Evolutionary conservation across 2,888 invertebrate genomes (phyloP), one percentile per base, ranked within the genome.

Genomic region (Sarcophaga variegata): DNA sequence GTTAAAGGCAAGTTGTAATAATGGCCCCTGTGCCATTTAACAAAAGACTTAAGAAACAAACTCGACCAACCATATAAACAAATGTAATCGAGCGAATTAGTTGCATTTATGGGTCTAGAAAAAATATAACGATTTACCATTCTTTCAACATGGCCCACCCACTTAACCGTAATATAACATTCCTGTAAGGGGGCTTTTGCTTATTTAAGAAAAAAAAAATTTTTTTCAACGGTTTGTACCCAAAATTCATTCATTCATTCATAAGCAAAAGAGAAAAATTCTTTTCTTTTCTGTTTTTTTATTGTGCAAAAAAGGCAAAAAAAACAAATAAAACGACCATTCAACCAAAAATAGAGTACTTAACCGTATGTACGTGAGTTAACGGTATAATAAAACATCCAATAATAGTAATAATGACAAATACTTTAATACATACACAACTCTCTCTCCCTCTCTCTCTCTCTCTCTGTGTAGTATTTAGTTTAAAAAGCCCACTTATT

Each of bases 1-100:
- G 22, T 22, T 22, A 22, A 22, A 22, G 22, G 22, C 22, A 22
- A 22, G 22, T 22, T 22, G 22, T 22, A 22, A 22, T 22, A 22
- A 22, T 22, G 22, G 22, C 22, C 1, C 5, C 27, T 27, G 1
- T 3, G 25, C 37, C n/a, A 14, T 8, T 25, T 25, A 66, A 37
- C 66, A 66, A 66, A 66, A 66, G 66, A 66, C 66, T 66, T 66
- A 66, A 25, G 66, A 66, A 0, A 66, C 22, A 66, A 66, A 66
- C 66, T 66, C 22, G 66, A 12, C 20, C 25, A 22, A 25, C 4
- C 20, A 20, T 12, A 12, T 64, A 8, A 64, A 64, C 12, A 64
- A 64, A 25, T 4, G 11, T 4, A 11, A 25, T 8, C 3, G 10
- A 2, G 10, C 0, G 20, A 64, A 64, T 12, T 20, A 1, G 20